Conservation (phyloP, 2,113 vertebrate species). For the Myrmecobius fasciatus region DNA sequence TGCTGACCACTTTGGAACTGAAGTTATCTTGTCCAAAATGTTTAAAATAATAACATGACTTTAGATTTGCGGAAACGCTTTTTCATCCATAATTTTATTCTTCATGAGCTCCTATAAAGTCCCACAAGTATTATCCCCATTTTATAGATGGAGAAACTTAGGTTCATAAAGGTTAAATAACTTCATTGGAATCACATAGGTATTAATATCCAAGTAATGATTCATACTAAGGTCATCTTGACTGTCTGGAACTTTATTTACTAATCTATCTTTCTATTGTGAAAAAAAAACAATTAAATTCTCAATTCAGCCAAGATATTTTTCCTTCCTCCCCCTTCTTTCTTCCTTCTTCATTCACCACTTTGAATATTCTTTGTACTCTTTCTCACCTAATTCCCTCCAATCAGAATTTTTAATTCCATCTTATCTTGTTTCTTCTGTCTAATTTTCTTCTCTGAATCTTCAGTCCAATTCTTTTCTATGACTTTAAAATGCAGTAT, state of each 20-base stretch:
- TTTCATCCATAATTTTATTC: neutral
- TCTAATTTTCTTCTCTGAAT: constrained; percentile 42
- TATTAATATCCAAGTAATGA: neutral
- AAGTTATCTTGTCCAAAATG: neutral
- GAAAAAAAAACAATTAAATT: constrained; percentile 3
- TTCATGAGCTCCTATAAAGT: neutral
- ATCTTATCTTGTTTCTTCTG: neutral
- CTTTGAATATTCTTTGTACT: neutral
- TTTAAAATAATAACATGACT: neutral
- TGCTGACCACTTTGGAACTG: neutral
- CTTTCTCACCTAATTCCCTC: neutral
- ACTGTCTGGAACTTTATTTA: neutral
- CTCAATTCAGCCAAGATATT: neutral
- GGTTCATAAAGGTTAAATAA: neutral
- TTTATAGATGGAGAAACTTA: neutral
- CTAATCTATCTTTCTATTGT: neutral
- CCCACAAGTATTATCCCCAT: neutral
- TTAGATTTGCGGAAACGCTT: neutral
- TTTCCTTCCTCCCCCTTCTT: neutral
- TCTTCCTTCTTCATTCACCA: neutral
- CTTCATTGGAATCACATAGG: neutral
- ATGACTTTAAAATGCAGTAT: constrained; percentile 32
- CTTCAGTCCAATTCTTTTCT: neutral
- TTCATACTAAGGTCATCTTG: neutral
- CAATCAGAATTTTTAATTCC: constrained; percentile 20